Evolutionary conservation across 2,113 vertebrate genomes (phyloP).

Genomic region (Lates calcarifer): DNA sequence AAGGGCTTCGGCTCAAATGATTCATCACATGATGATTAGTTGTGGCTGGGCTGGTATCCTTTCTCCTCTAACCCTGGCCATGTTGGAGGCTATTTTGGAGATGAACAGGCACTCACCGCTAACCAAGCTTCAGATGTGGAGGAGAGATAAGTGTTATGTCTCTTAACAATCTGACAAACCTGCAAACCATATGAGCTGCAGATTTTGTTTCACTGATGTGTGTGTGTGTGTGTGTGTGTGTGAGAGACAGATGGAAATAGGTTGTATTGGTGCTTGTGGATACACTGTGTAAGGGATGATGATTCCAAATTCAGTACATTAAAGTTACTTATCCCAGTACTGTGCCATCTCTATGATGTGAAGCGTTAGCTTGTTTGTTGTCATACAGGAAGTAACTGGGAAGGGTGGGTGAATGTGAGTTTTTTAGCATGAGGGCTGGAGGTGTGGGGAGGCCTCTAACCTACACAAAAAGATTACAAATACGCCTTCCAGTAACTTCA

Average conservation of each 20-base stretch:
- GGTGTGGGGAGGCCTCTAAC: not conserved
- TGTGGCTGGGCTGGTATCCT: constrained; percentile 74
- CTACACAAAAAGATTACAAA: not conserved
- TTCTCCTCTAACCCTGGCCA: constrained; percentile 55
- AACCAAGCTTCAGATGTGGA: constrained; percentile 79
- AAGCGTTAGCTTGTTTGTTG: not conserved
- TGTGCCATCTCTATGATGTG: not conserved
- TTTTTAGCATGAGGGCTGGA: not conserved
- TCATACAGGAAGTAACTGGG: not conserved
- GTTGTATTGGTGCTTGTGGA: not conserved
- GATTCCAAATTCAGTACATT: not conserved
- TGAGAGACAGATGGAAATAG: not conserved
- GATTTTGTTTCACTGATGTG: constrained; percentile 50
- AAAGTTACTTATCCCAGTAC: not conserved
- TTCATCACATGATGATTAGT: constrained; percentile 82
- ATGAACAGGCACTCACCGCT: constrained; percentile 62
- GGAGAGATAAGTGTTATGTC: constrained; percentile 73
- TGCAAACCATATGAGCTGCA: constrained; percentile 78
- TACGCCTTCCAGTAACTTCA: not conserved
- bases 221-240: constrained; percentile 22
- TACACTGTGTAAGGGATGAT: not conserved
- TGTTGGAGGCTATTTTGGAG: constrained; percentile 77
- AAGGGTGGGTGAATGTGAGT: not conserved
- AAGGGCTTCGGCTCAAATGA: constrained; percentile 75
- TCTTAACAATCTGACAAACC: constrained; percentile 76